Percentiles rank a stretch among this genome's conserved stretches.
Conservation (phyloP, 64 coral and sea anemone species). For the Orbicella faveolata region DNA sequence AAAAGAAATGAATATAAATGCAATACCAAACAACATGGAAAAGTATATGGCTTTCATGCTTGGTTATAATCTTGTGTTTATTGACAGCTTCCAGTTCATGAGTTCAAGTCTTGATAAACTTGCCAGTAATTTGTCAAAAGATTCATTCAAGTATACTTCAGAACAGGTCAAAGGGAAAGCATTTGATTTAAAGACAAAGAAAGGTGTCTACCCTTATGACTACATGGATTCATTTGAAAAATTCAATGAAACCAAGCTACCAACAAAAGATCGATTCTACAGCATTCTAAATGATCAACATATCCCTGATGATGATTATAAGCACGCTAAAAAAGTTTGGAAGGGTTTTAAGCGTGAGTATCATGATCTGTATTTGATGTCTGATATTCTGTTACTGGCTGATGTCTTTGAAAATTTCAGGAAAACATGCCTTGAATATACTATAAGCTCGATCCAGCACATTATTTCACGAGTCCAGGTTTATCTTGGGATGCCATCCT, state of each 20-base stretch:
- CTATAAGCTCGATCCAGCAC: constrained; percentile 4
- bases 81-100: constrained; percentile 39
- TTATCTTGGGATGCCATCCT: constrained; percentile 31
- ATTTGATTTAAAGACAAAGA: constrained; percentile 1
- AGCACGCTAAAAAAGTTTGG: too few species aligned
- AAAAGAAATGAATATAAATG: constrained; percentile 1
- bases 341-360: too few species aligned
- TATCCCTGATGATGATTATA: not conserved
- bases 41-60: too few species aligned
- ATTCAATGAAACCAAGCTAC: too few species aligned
- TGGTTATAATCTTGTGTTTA: too few species aligned
- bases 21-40: not conserved
- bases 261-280: constrained; percentile 2
- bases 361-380: too few species aligned
- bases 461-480: constrained; percentile 3
- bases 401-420: too few species aligned
- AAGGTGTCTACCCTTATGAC: too few species aligned
- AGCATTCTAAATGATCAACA: not conserved
- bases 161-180: not conserved
- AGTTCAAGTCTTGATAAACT: constrained; percentile 29
- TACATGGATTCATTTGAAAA: too few species aligned
- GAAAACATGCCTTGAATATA: too few species aligned
- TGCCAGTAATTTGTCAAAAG: constrained; percentile 3
- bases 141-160: not conserved
- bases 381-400: too few species aligned